phyloP scores from a whole-genome alignment of 2,888 invertebrate species.

The Hecatera dysodea region DNA sequence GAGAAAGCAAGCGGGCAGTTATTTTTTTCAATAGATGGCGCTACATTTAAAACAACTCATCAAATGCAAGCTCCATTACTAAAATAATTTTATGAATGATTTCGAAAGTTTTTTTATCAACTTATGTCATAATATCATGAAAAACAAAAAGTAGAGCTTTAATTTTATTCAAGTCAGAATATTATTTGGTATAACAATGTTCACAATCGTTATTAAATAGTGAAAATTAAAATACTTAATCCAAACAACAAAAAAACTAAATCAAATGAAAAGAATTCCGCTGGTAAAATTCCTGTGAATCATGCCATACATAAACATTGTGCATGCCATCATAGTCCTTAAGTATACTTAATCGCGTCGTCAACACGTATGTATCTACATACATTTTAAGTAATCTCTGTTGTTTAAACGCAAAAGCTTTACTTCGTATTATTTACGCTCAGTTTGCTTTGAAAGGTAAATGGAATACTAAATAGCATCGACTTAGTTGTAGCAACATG shows the following conservation, averaged over 20 bases:
- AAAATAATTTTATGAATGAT: no score
- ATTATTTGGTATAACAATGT: no score
- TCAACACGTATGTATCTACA: slow-evolving; percentile 57
- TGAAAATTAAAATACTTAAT: no score
- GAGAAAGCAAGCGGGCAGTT: slow-evolving; percentile 24
- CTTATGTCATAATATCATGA: no score
- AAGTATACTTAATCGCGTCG: slow-evolving; percentile 59
- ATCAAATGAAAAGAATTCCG: no score
- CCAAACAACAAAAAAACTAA: no score
- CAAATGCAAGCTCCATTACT: neutral
- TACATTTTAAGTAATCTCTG: slow-evolving; percentile 58
- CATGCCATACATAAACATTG: slow-evolving; percentile 39
- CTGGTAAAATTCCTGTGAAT: slow-evolving; percentile 11
- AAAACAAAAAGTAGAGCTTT: no score
- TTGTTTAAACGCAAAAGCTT: slow-evolving; percentile 46
- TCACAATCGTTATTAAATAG: no score
- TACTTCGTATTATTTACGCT: slow-evolving; percentile 48
- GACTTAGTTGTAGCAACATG: neutral
- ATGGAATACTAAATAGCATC: slow-evolving; percentile 23
- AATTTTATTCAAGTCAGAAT: no score
- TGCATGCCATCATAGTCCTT: slow-evolving; percentile 55
- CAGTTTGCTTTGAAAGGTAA: slow-evolving; percentile 30
- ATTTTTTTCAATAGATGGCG: slow-evolving; percentile 20
- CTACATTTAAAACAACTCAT: neutral
- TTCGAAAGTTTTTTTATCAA: no score